Evolutionary conservation across 2,113 vertebrate genomes (phyloP).

Genomic region (Leptodactylus fuscus): DNA sequence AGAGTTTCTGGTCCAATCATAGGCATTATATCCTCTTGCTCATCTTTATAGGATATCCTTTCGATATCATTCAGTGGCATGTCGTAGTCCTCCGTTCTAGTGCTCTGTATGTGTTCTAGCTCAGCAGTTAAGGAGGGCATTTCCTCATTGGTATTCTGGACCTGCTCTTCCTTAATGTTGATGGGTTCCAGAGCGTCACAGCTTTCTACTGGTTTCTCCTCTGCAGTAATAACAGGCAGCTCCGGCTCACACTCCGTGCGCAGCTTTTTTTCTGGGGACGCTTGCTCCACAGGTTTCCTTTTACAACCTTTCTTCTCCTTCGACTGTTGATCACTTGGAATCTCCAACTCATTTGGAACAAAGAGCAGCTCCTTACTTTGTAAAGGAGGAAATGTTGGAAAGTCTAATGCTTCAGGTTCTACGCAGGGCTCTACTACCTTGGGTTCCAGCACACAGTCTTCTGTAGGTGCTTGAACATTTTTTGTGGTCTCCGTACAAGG

Average conservation of each 20-base stretch:
- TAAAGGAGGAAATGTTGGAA: slow-evolving; percentile 64
- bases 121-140: slow-evolving; percentile 79
- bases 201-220: slow-evolving; percentile 75
- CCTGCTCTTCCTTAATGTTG: slow-evolving; percentile 67
- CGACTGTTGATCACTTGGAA: slow-evolving; percentile 72
- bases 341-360: slow-evolving; percentile 76
- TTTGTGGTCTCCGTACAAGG: slow-evolving; percentile 73
- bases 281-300: slow-evolving; percentile 83
- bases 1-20: slow-evolving; percentile 90
- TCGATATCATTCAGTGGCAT: slow-evolving; percentile 61
- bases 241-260: slow-evolving; percentile 79
- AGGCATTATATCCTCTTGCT: slow-evolving; percentile 81
- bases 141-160: slow-evolving; percentile 73
- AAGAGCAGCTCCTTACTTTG: slow-evolving; percentile 68
- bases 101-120: slow-evolving; percentile 61
- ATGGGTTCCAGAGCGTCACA: slow-evolving; percentile 64
- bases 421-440: slow-evolving; percentile 63
- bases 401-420: slow-evolving; percentile 71
- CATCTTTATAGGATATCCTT: slow-evolving; percentile 64
- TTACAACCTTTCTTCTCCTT: slow-evolving; percentile 81
- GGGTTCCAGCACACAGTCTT: slow-evolving; percentile 70
- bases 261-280: slow-evolving; percentile 82
- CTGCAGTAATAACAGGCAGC: slow-evolving; percentile 69
- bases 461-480: slow-evolving; percentile 66
- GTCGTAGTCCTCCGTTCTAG: slow-evolving; percentile 61